Conservation (phyloP, 2,888 invertebrate species). For the Glomeris marginata region DNA sequence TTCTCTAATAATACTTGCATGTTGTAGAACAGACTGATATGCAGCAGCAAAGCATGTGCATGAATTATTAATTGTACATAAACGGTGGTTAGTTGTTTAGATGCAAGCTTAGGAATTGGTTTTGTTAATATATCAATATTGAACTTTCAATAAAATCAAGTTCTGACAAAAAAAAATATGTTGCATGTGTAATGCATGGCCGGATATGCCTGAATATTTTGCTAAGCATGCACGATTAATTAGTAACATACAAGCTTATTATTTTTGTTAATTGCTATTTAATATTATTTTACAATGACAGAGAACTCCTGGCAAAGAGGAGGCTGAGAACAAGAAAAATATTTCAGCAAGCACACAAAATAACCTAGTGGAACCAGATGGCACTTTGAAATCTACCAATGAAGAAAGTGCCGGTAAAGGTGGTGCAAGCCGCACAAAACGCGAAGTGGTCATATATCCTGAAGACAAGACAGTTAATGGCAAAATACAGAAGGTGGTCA, state of each 20-base stretch:
- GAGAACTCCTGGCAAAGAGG: too few relatives aligned
- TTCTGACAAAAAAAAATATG: too few relatives aligned
- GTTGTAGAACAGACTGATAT: not conserved
- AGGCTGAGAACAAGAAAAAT: not conserved
- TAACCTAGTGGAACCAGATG: not conserved
- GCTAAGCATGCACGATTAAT: too few relatives aligned
- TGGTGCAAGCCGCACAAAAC: conserved; percentile 37
- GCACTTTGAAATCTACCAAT: not conserved
- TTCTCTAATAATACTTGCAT: not conserved
- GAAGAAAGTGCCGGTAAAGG: not conserved
- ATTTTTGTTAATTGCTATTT: too few relatives aligned
- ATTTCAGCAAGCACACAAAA: not conserved
- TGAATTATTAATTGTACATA: too few relatives aligned
- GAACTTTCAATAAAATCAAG: too few relatives aligned
- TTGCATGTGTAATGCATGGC: too few relatives aligned
- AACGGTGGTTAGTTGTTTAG: too few relatives aligned
- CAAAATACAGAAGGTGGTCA: conserved; percentile 52
- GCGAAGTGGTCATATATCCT: conserved; percentile 51
- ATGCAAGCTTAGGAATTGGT: too few relatives aligned
- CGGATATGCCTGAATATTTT: too few relatives aligned
- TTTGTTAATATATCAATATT: too few relatives aligned
- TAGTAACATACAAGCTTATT: too few relatives aligned
- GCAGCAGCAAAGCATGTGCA: not conserved
- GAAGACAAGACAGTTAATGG: conserved; percentile 52
- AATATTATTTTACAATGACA: not conserved